Evolutionary conservation across 2,113 vertebrate species (phyloP), one percentile per base, ranked within the genome.

Genomic region (Malurus cyaneus): DNA sequence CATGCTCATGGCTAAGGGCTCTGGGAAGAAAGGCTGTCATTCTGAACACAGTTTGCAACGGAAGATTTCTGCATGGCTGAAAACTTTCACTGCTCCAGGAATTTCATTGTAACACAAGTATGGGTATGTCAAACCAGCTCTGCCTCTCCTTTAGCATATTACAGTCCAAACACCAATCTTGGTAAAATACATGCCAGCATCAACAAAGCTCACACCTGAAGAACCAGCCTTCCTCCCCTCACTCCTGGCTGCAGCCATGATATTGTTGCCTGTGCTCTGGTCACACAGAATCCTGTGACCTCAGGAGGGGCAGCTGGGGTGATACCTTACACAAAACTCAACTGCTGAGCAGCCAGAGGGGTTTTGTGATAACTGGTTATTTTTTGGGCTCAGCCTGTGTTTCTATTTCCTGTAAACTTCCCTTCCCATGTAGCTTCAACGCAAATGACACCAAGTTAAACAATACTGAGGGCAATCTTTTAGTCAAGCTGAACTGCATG

Each of bases 51-150:
- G 65, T 80, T 88, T 62, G 39, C 67, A 83, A 76, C 31, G 67
- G 65, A 88, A 94, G 60, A 67, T 83, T 92, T 93, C 78, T 1
- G 0, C 56, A 31, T 41, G 66, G 82, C 44, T 95, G 89, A 80
- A 91, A 95, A 89, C 66, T 80, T 81, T 81, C 60, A 56, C 64
- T 71, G 86, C 83, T 91, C 56, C 69, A 36, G 76, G 72, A 82
- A 88, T 87, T 88, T 81, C 23, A 78, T 18, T 12, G 5, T 70
- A 93, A 76, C 80, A 76, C 74, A 65, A 82, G 50, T 29, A 50
- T 24, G 44, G 36, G 65, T 95, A 74, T 84, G 64, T 80, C 53
- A 92, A 91, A 86, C 62, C 56, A 94, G 66, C 46, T 74, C 80
- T 92, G 67, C 71, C 59, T 89, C 88, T 86, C 41, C 70, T 71